Evolutionary conservation across 1,140 invertebrate species (phyloP), one percentile per base, ranked within the genome.

Genomic region (Megathymus violae): DNA sequence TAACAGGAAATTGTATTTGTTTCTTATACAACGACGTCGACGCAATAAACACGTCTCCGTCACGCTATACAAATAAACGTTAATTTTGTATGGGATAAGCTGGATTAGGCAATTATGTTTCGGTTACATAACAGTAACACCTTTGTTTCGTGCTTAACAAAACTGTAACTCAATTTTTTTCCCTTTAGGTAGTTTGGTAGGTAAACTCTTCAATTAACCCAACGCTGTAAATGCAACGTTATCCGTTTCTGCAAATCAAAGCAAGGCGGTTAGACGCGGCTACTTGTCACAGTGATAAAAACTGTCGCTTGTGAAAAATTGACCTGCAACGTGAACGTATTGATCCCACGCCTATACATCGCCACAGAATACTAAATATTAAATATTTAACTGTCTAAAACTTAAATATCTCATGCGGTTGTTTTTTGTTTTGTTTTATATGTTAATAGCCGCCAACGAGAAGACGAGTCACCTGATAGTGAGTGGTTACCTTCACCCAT

Each of bases 1-100:
- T 87, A 87, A 82, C 78, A 74, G 85, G 85, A 89, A 89, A 89
- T 89, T 85, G 82, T 89, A 80, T 87, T 87, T 89, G 84, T 89
- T 89, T 89, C 84, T 87, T 86, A 88, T 76, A 82, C 74, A 80
- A 78, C 71, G 70, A 69, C 72, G 74, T 67, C 65, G 64, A 77
- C 79, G 72, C 76, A 86, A 84, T 86, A 86, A 82, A 80, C 72
- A 70, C 68, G 67, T 75, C 72, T 65, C 70, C 63, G 48, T 52
- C 43, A 51, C 69, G 66, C 59, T 72, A 64, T 78, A 73, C 79
- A 79, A 80, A 79, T 75, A 78, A 69, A 71, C 68, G 56, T 78
- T 76, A 74, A 79, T 77, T 80, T 73, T 74, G 54, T 44, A 56
- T 43, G 52, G 40, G 22, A 27, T 44, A 44, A 58, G 25, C 52